These are phyloP conservation scores for Thaumetopoea pityocampa DNA, from an alignment of 1,140 invertebrate species.

Conservation along the genomic window DNA sequence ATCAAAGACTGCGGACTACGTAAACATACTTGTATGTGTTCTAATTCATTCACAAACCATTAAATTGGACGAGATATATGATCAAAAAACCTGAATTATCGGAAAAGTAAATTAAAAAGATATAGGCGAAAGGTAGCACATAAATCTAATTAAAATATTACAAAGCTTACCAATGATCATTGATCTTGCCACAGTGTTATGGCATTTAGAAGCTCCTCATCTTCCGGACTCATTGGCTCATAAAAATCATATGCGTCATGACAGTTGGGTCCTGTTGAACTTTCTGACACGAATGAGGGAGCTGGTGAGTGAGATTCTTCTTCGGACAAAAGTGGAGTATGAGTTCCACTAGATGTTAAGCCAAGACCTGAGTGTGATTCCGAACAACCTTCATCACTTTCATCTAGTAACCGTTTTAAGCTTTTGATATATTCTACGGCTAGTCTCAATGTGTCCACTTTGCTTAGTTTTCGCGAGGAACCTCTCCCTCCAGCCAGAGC, in stretches of 20 bases:
- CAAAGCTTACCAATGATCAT: constrained; percentile 59
- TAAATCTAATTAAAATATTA: constrained; percentile 11
- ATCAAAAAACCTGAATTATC: too few relatives aligned
- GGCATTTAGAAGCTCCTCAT: constrained; percentile 93
- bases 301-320: constrained; percentile 86
- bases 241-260: constrained; percentile 86
- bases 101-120: too few relatives aligned
- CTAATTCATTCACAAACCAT: constrained; percentile 51
- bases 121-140: too few relatives aligned
- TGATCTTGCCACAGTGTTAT: constrained; percentile 91
- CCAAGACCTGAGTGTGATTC: constrained; percentile 50
- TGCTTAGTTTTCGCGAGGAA: constrained; percentile 91
- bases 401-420: constrained; percentile 88
- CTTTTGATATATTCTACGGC: constrained; percentile 96
- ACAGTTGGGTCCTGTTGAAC: constrained; percentile 77
- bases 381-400: constrained; percentile 77
- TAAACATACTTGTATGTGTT: constrained; percentile 41
- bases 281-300: constrained; percentile 87
- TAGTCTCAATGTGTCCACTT: constrained; percentile 95
- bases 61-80: too few relatives aligned
- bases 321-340: constrained; percentile 82
- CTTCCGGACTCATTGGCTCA: constrained; percentile 90
- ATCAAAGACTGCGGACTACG: constrained; percentile 41
- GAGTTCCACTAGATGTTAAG: constrained; percentile 46
- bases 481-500: constrained; percentile 82